Base-by-base conservation (phyloP, 1,140 invertebrate genomes). In the Ptiloglossa arizonensis region DNA sequence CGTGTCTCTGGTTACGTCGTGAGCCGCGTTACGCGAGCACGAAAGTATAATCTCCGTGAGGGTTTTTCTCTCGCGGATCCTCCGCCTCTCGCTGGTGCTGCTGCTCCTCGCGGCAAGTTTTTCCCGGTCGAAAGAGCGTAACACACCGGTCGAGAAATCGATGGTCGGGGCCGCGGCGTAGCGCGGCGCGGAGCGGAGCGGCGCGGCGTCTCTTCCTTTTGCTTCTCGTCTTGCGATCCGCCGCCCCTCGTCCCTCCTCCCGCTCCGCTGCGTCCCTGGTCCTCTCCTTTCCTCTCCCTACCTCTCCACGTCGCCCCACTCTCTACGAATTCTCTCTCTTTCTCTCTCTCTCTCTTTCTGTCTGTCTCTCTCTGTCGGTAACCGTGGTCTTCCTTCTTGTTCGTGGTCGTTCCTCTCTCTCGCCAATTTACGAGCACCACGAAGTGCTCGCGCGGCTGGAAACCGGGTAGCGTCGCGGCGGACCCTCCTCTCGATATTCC, bases 91-190 rank as follows among this genome's bases (percentile, higher is more conserved):
- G n/a, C n/a, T n/a, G n/a, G n/a, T n/a, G n/a, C n/a, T n/a, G n/a
- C n/a, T n/a, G n/a, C n/a, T n/a, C n/a, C n/a, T n/a, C n/a, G 77
- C 66, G 56, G 60, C 82, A 68, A 79, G 54, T 81, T 78, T 85
- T 81, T 83, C 81, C 64, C 57, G 76, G 72, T 68, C 68, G 81
- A 77, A 73, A 75, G 66, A 85, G 74, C 82, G 77, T 87, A 84
- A 87, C 86, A 87, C 85, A 78, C 85, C 82, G 86, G 72, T 77
- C 80, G 81, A 86, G 86, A 87, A 87, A 87, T 87, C 86, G 86
- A 87, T 87, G 86, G 79, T 81, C 82, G 72, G 50, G 35, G 24
- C 27, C 22, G 44, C 70, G 32, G 9, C 32, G 17, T 19, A 0
- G 1, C 17, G 2, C 19, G 5, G 1, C 19, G n/a, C 5, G 2